Evolutionary conservation across 1,140 invertebrate genomes (phyloP), one percentile per base, ranked within the genome.

Genomic region (Spodoptera litura): DNA sequence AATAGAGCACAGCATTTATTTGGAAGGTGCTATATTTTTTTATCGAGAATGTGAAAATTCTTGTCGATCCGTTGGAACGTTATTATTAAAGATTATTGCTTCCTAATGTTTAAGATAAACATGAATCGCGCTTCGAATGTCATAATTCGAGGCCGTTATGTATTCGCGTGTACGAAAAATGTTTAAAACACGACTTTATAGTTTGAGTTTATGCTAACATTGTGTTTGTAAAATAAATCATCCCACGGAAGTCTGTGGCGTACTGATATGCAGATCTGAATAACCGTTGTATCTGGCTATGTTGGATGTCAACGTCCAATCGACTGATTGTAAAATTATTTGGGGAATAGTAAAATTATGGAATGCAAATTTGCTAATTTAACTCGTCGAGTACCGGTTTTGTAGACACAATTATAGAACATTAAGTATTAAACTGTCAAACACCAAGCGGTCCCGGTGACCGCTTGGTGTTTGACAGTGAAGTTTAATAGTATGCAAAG

Each of bases 21-120:
- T 71, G 31, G 31, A 56, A 71, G 68, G 27, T 56, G 68, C 51
- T 52, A 71, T 55, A 71, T 38, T 3, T 56, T 55, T 55, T 71
- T 71, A 38, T 64, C 64, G 72, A 74, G 72, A 74, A 76, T 62
- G 58, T 64, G 59, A 27, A 64, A 15, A 76, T 64, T 56, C 49
- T 49, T 12, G 12, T 11, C 5, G 53, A 56, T 73, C 31, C 11
- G 4, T 51, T 71, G 53, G 56, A 55, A 12, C 25, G n/a, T 15
- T 66, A 55, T 55, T 76, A 76, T 62, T 55, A 76, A 62, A 52
- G 27, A 77, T 64, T 64, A 77, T 70, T 70, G 64, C 76, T 61
- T 77, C 62, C 62, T 71, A 78, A 71, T 61, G 64, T 52, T 51
- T 71, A 31, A 58, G 64, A 58, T 59, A 53, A 75, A 78, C 76